Evolutionary conservation across 2,113 vertebrate species (phyloP), one percentile per base, ranked within the genome.

Genomic region (Oenanthe melanoleuca): DNA sequence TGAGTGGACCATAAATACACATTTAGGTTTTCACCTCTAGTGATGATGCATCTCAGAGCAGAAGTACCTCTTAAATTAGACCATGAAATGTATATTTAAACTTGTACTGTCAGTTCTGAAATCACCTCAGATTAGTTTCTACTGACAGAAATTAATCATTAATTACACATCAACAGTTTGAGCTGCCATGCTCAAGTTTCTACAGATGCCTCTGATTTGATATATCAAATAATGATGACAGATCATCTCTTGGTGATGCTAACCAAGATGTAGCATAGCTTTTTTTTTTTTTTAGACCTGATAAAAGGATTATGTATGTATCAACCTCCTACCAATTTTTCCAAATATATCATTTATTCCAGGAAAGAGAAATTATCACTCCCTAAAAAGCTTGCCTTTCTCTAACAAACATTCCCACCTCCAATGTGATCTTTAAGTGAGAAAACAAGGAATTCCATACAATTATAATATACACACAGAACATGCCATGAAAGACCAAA

Each of bases 211-310:
- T 64, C 56, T 33, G 22, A 34, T 53, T 26, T 81, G 29, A 70
- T 57, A 23, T 3, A 42, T 15, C 6, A 47, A 69, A 84, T 1
- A 44, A 64, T 61, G 17, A 52, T 8, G 31, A 52, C 7, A 81
- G 34, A 64, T 53, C 4, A 71, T 60, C 40, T 61, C 11, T 11
- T 70, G 42, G 29, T 79, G 26, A 71, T 47, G 44, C 33, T 55
- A 89, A 67, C 14, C 38, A 78, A 64, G 0, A 0, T 4, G 1
- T 6, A 73, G 67, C 6, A 57, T 2, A 59, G 24, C 2, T 38
- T 28, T 52, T 44, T 37, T 37, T 44, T 42, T 45, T 57, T 79
- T 61, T 25, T 17, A 69, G 33, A 65, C 11, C 8, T 45, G 15
- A 33, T 29, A 44, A 52, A 56, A 80, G n/a, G 12, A 57, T 83